These are phyloP conservation scores for Entelurus aequoreus DNA, from an alignment of 2,113 vertebrate species.

Conservation along the genomic window DNA sequence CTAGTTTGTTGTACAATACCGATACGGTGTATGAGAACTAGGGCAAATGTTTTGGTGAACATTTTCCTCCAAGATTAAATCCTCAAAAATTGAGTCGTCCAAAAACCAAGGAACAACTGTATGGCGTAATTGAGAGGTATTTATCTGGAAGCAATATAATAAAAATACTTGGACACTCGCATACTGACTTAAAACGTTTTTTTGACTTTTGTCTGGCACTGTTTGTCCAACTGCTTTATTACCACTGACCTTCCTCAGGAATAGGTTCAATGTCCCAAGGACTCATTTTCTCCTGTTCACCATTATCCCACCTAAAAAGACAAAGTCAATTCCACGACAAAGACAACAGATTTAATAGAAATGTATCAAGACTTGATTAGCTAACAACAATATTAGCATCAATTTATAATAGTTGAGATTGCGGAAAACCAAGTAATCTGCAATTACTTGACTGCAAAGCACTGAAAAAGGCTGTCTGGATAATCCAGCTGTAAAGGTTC, in stretches of 20 bases:
- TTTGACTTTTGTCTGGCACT: no score
- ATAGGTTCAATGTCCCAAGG: conserved; percentile 99
- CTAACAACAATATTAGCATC: background rate
- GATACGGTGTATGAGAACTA: no score
- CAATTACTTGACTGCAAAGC: conserved; percentile 93
- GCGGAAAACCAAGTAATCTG: background rate
- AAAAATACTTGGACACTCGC: no score
- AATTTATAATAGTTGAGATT: background rate
- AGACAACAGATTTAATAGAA: background rate
- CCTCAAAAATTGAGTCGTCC: no score
- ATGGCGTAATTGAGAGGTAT: no score
- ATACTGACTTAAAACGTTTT: no score
- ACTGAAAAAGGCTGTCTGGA: conserved; percentile 97
- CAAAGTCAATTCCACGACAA: conserved; percentile 1
- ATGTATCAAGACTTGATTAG: background rate
- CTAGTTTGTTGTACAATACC: no score
- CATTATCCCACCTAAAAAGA: conserved; percentile 89
- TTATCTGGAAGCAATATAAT: no score
- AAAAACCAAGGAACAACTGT: no score
- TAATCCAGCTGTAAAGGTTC: conserved; percentile 93
- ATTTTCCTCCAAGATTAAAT: no score
- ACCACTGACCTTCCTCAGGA: conserved; percentile 88
- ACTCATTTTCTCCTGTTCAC: conserved; percentile 94
- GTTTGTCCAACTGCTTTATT: background rate
- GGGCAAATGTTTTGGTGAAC: no score